A percentile compares a stretch with the other conserved stretches of the same genome.
Evolutionary conservation across 2,797 vertebrate genomes (phyloP).

Genomic region (Pantherophis alleghaniensis): DNA sequence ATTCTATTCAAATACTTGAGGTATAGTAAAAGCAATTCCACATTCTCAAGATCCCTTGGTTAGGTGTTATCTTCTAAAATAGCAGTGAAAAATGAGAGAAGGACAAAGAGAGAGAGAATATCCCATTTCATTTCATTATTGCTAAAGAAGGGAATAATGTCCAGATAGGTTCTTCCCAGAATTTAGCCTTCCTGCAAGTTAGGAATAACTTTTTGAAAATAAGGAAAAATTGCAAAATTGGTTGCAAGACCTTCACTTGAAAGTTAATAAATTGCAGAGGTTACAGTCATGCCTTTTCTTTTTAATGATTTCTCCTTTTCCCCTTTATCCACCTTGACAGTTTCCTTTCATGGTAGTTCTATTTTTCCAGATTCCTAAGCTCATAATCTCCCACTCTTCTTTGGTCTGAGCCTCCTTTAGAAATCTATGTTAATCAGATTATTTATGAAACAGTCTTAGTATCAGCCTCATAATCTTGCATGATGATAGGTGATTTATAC

Average conservation of each 20-base stretch:
- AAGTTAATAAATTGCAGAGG: conserved; percentile 38
- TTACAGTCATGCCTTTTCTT: conserved; percentile 45
- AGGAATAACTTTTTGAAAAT: conserved; percentile 18
- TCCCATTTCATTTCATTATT: not conserved
- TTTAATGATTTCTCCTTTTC: conserved; percentile 36
- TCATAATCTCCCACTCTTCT: conserved; percentile 56
- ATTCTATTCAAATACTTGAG: not conserved
- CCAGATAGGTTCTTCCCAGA: not conserved
- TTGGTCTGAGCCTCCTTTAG: conserved; percentile 50
- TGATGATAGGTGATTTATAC: conserved; percentile 39
- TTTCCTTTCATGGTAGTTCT: conserved; percentile 68
- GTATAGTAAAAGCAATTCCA: not conserved
- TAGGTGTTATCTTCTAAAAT: not conserved
- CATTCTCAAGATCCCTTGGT: not conserved
- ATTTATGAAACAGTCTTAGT: conserved; percentile 55
- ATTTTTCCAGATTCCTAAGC: conserved; percentile 59
- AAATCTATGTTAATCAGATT: conserved; percentile 54
- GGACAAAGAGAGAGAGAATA: not conserved
- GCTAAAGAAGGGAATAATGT: not conserved
- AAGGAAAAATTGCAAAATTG: not conserved
- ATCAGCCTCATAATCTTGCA: conserved; percentile 43
- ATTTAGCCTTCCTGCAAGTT: not conserved
- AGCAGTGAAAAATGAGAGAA: not conserved
- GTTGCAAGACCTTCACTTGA: conserved; percentile 33
- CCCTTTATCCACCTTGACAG: conserved; percentile 59